A percentile compares a stretch with the other conserved stretches of the same genome.
phyloP scores from a whole-genome alignment of 2,888 invertebrate species.

The Ypsolopha scabrella region DNA sequence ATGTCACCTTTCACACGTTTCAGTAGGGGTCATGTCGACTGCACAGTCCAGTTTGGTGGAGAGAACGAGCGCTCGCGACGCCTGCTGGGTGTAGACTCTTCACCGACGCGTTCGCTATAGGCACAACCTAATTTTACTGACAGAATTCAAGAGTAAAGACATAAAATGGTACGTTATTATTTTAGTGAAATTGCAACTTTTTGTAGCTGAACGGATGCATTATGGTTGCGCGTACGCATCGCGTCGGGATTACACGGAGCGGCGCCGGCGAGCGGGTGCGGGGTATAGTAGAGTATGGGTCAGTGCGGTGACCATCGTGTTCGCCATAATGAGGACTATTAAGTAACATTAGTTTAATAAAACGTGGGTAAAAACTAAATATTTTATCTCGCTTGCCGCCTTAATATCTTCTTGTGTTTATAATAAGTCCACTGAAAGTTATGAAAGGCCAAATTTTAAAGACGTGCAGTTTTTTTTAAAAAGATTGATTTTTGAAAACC shows the following conservation, averaged over 20 bases:
- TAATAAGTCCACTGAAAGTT: no score
- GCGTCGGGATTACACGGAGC: background rate
- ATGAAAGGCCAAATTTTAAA: no score
- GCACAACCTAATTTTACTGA: background rate
- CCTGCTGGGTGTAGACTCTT: slow-evolving; percentile 34
- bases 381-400: no score
- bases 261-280: background rate
- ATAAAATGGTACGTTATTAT: background rate
- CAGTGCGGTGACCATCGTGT: slow-evolving; percentile 3
- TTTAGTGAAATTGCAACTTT: background rate
- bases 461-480: no score
- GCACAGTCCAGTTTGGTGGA: slow-evolving; percentile 23
- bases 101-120: slow-evolving; percentile 21
- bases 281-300: background rate
- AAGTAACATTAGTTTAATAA: no score
- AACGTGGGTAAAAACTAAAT: no score
- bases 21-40: slow-evolving; percentile 10
- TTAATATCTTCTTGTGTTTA: no score
- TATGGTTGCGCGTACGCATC: background rate
- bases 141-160: no score
- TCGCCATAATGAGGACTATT: no score
- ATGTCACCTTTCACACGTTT: slow-evolving; percentile 9
- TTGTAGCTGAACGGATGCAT: background rate
- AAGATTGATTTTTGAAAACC: no score
- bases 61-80: slow-evolving; percentile 47